These are phyloP conservation scores for Serilophus lunatus DNA, from an alignment of 2,113 vertebrate genomes.

Conservation along the genomic window DNA sequence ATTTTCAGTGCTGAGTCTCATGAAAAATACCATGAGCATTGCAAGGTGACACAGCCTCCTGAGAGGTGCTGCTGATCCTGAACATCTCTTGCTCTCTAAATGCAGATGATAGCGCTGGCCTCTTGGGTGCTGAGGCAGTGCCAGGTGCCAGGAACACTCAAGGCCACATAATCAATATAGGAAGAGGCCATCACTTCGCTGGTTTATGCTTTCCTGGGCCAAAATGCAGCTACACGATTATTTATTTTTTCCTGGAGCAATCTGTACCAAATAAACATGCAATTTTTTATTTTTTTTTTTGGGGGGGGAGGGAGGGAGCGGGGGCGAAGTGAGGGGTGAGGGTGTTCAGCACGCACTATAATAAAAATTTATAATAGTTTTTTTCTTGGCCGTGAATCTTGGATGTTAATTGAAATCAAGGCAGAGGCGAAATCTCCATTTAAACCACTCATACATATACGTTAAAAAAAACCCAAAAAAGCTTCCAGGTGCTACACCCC, in stretches of 20 bases:
- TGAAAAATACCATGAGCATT: background rate
- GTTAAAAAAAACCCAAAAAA: background rate
- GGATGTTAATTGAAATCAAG: background rate
- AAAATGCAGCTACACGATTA: background rate
- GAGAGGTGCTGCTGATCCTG: background rate
- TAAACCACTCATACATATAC: background rate
- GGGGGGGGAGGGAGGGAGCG: background rate
- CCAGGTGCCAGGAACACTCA: background rate
- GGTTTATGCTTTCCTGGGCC: background rate
- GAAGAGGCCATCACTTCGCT: too few species aligned
- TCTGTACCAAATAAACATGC: background rate
- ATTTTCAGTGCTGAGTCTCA: background rate
- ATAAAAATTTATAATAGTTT: background rate
- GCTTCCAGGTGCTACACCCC: background rate
- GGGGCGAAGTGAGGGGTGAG: too few species aligned
- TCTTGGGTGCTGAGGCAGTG: background rate
- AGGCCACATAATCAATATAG: rapidly evolving
- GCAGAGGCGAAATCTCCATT: background rate
- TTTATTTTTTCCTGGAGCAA: background rate
- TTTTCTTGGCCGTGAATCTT: background rate
- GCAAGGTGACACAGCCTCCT: background rate
- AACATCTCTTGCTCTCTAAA: background rate
- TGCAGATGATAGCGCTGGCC: background rate
- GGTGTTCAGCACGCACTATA: background rate
- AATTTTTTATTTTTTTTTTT: background rate